phyloP scores from a whole-genome alignment of 2,888 invertebrate species.

The Ormyrus labotus region DNA sequence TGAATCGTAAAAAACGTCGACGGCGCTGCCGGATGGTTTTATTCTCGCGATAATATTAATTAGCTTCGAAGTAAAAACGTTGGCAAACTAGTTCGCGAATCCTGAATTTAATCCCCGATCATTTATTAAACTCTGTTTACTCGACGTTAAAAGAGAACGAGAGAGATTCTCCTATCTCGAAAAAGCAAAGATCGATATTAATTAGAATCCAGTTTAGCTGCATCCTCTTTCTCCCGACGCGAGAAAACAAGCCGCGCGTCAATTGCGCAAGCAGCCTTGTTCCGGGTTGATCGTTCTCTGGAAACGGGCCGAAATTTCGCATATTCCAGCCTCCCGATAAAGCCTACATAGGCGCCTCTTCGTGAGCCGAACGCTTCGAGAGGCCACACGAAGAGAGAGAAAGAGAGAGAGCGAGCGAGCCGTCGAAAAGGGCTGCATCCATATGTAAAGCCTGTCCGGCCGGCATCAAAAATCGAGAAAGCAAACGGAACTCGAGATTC shows the following conservation, averaged over 20 bases:
- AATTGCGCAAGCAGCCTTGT: background rate
- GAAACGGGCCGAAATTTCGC: constrained; percentile 32
- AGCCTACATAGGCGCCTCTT: background rate
- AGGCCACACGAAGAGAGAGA: background rate
- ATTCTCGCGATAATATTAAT: no score
- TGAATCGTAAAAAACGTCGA: no score
- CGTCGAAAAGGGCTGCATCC: background rate
- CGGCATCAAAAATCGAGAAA: constrained; percentile 39
- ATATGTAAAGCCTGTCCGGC: background rate
- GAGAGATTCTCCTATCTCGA: no score
- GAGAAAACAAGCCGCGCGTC: background rate
- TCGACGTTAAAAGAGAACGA: no score
- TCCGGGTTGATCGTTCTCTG: constrained; percentile 30
- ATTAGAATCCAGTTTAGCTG: no score
- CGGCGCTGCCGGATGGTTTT: no score
- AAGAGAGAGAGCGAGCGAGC: background rate
- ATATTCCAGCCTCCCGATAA: background rate
- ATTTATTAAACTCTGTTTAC: no score
- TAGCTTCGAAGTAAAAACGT: no score
- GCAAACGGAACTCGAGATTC: constrained; percentile 51
- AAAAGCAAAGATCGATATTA: no score
- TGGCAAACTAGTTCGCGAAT: no score
- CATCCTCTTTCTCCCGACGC: background rate
- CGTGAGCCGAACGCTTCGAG: background rate
- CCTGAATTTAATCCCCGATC: no score